These are phyloP conservation scores for Chalcis sispes DNA, from an alignment of 2,888 invertebrate species.

Conservation along the genomic window DNA sequence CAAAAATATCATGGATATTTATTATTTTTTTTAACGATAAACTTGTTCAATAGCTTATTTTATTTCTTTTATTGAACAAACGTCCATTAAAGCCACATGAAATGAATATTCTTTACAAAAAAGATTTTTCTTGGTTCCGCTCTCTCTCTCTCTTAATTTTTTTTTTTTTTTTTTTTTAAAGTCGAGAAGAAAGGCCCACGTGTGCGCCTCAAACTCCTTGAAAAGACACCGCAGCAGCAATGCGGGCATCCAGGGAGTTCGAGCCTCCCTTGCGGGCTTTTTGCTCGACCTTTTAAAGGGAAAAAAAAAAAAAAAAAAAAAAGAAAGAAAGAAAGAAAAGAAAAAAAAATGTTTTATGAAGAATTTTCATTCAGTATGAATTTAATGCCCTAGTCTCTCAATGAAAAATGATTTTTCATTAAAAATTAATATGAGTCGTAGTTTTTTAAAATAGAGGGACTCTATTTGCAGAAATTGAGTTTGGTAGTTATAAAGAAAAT, in stretches of 20 bases:
- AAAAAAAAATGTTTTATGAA: conserved; percentile 1
- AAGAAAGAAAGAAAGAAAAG: conserved; percentile 7
- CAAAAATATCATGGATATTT: no score
- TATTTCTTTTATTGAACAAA: background rate
- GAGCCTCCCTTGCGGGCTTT: conserved; percentile 29
- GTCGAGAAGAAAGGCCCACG: conserved; percentile 5
- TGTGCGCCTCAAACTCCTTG: conserved; percentile 10
- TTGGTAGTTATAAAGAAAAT: no score
- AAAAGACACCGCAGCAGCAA: conserved; percentile 22
- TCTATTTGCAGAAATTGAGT: no score
- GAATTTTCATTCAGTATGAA: conserved; percentile 32
- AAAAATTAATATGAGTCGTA: conserved; percentile 4
- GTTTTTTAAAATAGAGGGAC: background rate
- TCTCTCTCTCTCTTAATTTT: no score
- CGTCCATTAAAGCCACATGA: conserved; percentile 6
- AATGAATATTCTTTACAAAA: conserved; percentile 17
- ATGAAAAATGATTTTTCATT: conserved; percentile 21
- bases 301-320: conserved; percentile 7
- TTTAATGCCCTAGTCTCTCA: conserved; percentile 11
- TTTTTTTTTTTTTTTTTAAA: conserved; percentile 28
- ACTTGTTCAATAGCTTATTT: no score
- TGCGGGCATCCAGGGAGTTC: conserved; percentile 36
- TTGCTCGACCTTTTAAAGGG: conserved; percentile 14
- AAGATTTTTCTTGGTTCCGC: conserved; percentile 3
- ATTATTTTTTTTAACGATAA: no score